These are phyloP conservation scores for Helleia helle DNA, from an alignment of 2,888 invertebrate genomes.

Conservation along the genomic window DNA sequence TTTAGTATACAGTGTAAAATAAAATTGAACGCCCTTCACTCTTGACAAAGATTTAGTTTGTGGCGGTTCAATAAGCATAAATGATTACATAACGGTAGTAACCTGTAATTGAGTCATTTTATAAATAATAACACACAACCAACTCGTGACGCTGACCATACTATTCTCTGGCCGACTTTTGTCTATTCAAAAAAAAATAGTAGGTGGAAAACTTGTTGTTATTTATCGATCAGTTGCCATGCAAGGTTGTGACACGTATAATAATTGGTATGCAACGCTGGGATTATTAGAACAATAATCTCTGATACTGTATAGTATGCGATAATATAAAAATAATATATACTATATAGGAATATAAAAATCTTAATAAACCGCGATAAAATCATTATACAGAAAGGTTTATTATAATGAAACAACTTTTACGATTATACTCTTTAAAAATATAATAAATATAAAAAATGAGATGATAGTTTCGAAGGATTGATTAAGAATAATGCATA, in stretches of 20 bases:
- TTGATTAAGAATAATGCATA: too few relatives aligned
- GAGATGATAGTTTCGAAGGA: too few relatives aligned
- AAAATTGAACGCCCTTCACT: slow-evolving; percentile 2
- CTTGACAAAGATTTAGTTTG: slow-evolving; percentile 5
- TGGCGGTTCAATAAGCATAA: not conserved
- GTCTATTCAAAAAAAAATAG: slow-evolving; percentile 4
- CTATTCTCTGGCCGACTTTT: slow-evolving; percentile 3
- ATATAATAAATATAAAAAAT: too few relatives aligned
- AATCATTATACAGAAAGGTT: slow-evolving; percentile 30
- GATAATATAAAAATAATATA: too few relatives aligned
- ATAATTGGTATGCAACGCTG: too few relatives aligned
- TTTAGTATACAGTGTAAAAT: not conserved
- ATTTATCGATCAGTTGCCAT: not conserved
- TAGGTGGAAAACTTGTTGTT: slow-evolving; percentile 1
- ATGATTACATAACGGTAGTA: not conserved
- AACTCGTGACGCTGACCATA: not conserved
- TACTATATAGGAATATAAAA: too few relatives aligned
- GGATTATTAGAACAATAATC: too few relatives aligned
- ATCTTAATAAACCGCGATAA: too few relatives aligned
- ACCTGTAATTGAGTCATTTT: not conserved
- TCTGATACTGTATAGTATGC: too few relatives aligned
- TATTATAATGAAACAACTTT: too few relatives aligned
- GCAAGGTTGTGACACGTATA: not conserved
- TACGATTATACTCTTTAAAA: too few relatives aligned
- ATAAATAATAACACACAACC: not conserved